A percentile compares a stretch with the other conserved stretches of the same genome.
phyloP scores from a whole-genome alignment of 1,140 invertebrate species.

The Telenomus remus region DNA sequence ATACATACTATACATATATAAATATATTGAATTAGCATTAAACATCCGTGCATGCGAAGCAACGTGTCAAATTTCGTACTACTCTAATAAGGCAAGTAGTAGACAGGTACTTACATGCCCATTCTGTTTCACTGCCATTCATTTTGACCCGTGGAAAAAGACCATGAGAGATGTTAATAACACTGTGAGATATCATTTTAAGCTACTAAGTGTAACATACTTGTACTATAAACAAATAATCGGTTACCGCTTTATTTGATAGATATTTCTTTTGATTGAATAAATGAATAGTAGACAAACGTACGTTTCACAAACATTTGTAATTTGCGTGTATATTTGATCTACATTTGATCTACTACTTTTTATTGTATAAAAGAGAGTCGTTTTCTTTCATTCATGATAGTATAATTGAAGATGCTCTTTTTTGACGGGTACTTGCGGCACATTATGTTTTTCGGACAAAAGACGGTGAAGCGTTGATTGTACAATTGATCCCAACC shows the following conservation, averaged over 20 bases:
- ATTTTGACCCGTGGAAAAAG: constrained; percentile 63
- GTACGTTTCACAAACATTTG: no score
- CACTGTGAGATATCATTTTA: constrained; percentile 11
- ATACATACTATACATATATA: constrained; percentile 63
- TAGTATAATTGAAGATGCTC: constrained; percentile 24
- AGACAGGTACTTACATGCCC: constrained; percentile 66
- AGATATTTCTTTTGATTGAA: no score
- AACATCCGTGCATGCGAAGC: constrained; percentile 71
- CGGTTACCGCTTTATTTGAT: no score
- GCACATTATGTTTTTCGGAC: constrained; percentile 52
- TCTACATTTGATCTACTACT: background rate
- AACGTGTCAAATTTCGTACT: constrained; percentile 73
- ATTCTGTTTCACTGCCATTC: constrained; percentile 72
- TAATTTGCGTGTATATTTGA: no score
- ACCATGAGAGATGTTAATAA: constrained; percentile 25
- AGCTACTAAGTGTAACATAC: constrained; percentile 15
- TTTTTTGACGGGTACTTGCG: constrained; percentile 50
- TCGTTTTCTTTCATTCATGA: background rate
- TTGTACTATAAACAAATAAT: background rate
- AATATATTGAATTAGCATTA: constrained; percentile 63
- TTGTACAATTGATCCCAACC: constrained; percentile 47
- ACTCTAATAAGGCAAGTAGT: constrained; percentile 70
- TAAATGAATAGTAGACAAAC: no score
- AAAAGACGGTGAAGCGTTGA: constrained; percentile 44
- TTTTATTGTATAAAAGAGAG: background rate